A percentile compares a stretch with the other conserved stretches of the same genome.
Evolutionary conservation across 2,888 invertebrate genomes (phyloP).

Genomic region (Halictus ligatus): DNA sequence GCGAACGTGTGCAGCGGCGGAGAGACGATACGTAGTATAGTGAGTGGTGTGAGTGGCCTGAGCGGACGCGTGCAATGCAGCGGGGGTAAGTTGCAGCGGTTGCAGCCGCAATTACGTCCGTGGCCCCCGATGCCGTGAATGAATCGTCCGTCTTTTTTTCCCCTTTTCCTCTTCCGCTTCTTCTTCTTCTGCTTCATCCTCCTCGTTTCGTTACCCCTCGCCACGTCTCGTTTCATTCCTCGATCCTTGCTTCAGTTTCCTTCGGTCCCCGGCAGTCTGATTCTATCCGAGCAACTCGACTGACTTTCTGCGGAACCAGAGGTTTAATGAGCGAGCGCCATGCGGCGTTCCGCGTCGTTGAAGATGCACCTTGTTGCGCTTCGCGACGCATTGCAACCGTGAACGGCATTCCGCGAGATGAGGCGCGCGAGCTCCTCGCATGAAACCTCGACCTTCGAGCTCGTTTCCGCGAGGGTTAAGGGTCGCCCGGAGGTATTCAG

Average conservation of each 20-base stretch:
- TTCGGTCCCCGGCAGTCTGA: slow-evolving; percentile 8
- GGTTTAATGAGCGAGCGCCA: slow-evolving; percentile 63
- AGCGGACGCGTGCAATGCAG: slow-evolving; percentile 48
- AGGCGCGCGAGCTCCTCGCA: slow-evolving; percentile 22
- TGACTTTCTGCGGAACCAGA: slow-evolving; percentile 59
- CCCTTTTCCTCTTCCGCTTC: slow-evolving; percentile 33
- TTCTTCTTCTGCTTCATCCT: not conserved
- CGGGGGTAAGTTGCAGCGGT: slow-evolving; percentile 64
- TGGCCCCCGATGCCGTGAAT: slow-evolving; percentile 74
- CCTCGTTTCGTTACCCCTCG: not conserved
- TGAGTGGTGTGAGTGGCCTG: slow-evolving; percentile 36
- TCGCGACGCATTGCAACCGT: slow-evolving; percentile 24
- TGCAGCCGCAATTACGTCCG: slow-evolving; percentile 75
- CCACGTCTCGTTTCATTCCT: slow-evolving; percentile 17
- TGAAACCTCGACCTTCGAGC: slow-evolving; percentile 34
- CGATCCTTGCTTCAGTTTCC: not conserved
- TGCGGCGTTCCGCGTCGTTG: slow-evolving; percentile 58
- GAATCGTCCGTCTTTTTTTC: slow-evolving; percentile 68
- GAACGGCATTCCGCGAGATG: slow-evolving; percentile 50
- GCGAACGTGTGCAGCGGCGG: slow-evolving; percentile 58
- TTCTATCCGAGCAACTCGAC: slow-evolving; percentile 38
- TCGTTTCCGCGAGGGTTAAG: slow-evolving; percentile 37
- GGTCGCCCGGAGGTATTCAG: slow-evolving; percentile 33
- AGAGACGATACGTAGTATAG: slow-evolving; percentile 57
- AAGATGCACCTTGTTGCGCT: slow-evolving; percentile 51